Evolutionary conservation across 2,113 vertebrate genomes (phyloP).

Genomic region (Thalassarche chlororhynchos): DNA sequence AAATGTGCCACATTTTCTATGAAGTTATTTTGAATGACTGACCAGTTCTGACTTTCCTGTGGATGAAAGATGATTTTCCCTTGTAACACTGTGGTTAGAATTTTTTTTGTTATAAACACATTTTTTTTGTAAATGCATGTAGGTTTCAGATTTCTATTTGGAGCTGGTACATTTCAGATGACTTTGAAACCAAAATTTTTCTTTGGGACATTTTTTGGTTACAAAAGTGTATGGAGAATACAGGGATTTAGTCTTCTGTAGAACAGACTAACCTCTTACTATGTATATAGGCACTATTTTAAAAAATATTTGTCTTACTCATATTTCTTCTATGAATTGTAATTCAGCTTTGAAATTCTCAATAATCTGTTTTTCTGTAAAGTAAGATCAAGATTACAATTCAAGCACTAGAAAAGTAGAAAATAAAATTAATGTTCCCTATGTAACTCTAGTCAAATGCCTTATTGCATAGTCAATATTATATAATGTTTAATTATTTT

Average conservation of each 20-base stretch:
- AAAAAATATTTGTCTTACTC: background rate
- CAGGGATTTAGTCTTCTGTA: background rate
- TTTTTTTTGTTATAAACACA: background rate
- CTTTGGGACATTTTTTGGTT: background rate
- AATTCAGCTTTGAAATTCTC: background rate
- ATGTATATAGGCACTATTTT: rapidly evolving
- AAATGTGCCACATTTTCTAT: rapidly evolving
- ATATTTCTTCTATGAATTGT: background rate
- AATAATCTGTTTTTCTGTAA: background rate
- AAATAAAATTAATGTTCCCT: background rate
- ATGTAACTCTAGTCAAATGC: background rate
- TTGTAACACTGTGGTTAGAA: rapidly evolving
- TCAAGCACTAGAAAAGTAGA: background rate
- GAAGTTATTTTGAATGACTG: background rate
- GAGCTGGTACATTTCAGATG: background rate
- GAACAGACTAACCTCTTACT: background rate
- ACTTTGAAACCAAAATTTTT: background rate
- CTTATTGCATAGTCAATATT: background rate
- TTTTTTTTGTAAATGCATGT: background rate
- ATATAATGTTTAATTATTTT: background rate
- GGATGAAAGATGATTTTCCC: background rate
- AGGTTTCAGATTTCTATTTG: background rate
- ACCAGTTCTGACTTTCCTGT: background rate
- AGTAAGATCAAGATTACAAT: background rate
- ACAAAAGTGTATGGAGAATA: rapidly evolving